Conservation (phyloP, 1,140 invertebrate species). For the Mamestra configurata region DNA sequence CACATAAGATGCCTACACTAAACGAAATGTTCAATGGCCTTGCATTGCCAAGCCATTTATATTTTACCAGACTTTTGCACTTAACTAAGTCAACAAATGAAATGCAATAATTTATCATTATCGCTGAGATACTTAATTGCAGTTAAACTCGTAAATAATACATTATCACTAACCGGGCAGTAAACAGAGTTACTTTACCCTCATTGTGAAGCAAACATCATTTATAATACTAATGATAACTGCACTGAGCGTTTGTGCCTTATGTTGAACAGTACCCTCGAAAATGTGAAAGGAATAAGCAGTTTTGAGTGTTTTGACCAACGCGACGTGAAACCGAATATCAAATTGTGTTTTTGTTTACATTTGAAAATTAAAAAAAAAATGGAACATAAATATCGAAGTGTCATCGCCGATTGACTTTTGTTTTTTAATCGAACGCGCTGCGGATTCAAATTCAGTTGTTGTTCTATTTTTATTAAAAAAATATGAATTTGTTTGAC, state of each 20-base stretch:
- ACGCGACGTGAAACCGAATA: neutral
- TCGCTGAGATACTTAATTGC: neutral
- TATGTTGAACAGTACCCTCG: neutral
- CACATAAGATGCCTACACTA: neutral
- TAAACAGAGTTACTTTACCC: slow-evolving; percentile 29
- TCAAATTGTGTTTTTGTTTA: neutral
- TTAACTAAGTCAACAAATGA: no score
- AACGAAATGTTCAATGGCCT: slow-evolving; percentile 10
- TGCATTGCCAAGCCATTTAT: neutral
- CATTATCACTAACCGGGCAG: slow-evolving; percentile 28
- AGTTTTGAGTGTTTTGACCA: neutral
- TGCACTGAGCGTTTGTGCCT: slow-evolving; percentile 9
- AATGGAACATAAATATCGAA: slow-evolving; percentile 3
- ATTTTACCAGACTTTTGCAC: no score
- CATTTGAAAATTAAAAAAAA: slow-evolving; percentile 1
- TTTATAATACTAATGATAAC: slow-evolving; percentile 12
- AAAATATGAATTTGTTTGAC: neutral
- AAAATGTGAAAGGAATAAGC: slow-evolving; percentile 32
- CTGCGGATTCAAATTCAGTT: neutral
- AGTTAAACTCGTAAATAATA: slow-evolving; percentile 26
- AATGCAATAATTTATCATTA: no score
- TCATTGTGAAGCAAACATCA: slow-evolving; percentile 35
- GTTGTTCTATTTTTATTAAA: neutral
- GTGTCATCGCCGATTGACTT: neutral
- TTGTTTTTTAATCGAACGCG: slow-evolving; percentile 24